Evolutionary conservation across 2,888 invertebrate genomes (phyloP).

Genomic region (Dione juno): DNA sequence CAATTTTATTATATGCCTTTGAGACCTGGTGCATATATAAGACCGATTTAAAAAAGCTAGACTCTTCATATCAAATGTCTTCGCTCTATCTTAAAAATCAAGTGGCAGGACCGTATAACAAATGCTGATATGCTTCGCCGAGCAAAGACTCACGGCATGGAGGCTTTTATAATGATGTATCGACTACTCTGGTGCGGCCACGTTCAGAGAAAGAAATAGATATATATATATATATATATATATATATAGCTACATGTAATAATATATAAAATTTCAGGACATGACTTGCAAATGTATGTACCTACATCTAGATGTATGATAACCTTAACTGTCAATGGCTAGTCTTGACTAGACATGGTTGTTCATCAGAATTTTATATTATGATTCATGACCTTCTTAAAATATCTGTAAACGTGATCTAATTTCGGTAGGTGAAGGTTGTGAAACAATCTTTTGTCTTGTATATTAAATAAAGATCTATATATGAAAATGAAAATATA

Average conservation of each 20-base stretch:
- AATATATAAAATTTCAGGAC: neutral
- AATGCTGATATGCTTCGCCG: no score
- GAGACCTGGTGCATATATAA: no score
- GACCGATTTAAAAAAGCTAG: no score
- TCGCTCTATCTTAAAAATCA: no score
- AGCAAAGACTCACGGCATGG: no score
- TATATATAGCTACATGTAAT: neutral
- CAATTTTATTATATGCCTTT: no score
- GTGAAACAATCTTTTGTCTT: conserved; percentile 44
- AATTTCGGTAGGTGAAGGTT: conserved; percentile 50
- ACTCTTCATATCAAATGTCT: no score
- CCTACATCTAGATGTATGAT: conserved; percentile 22
- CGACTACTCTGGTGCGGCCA: no score
- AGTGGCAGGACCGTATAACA: no score
- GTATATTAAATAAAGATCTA: conserved; percentile 38
- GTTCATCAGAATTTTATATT: conserved; percentile 46
- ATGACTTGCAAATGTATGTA: conserved; percentile 38
- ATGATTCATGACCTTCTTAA: conserved; percentile 48
- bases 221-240: no score
- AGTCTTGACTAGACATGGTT: conserved; percentile 34
- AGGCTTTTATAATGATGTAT: no score
- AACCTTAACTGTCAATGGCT: conserved; percentile 43
- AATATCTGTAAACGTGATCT: conserved; percentile 50
- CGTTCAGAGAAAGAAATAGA: no score
- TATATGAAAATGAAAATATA: conserved; percentile 29